A percentile compares a stretch with the other conserved stretches of the same genome.
Conservation (phyloP, 1,140 invertebrate species). For the Leptoteleia sp. region DNA sequence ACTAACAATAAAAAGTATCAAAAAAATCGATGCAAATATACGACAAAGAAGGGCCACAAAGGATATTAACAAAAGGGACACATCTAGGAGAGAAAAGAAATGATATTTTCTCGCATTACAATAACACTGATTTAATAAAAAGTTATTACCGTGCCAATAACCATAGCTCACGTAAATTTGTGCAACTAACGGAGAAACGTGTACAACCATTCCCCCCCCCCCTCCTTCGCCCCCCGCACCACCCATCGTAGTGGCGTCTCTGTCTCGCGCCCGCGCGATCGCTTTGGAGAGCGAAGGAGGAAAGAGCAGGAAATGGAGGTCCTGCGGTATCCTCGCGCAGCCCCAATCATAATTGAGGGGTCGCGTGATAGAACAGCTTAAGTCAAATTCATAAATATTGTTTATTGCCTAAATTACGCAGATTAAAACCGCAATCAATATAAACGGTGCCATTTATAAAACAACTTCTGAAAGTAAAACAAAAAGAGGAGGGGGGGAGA, state of each 20-base stretch:
- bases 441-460: slow-evolving; percentile 38
- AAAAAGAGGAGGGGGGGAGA: too few species aligned
- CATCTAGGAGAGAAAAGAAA: too few species aligned
- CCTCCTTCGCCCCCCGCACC: too few species aligned
- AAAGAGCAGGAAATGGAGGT: slow-evolving; percentile 61
- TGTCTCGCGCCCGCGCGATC: slow-evolving; percentile 7
- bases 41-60: too few species aligned
- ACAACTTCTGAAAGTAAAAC: slow-evolving; percentile 14
- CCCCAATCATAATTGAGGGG: slow-evolving; percentile 64
- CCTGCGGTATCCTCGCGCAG: slow-evolving; percentile 60
- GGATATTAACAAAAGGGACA: too few species aligned
- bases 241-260: slow-evolving; percentile 22
- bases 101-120: too few species aligned
- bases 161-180: slow-evolving; percentile 52
- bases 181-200: slow-evolving; percentile 44
- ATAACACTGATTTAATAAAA: slow-evolving; percentile 59
- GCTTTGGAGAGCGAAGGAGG: slow-evolving; percentile 43
- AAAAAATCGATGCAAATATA: too few species aligned
- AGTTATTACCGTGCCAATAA: slow-evolving; percentile 47
- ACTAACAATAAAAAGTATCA: too few species aligned
- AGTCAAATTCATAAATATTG: slow-evolving; percentile 67
- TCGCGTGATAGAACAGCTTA: slow-evolving; percentile 64
- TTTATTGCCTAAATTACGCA: slow-evolving; percentile 64
- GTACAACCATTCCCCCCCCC: slow-evolving; percentile 27
- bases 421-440: slow-evolving; percentile 60